A percentile compares a stretch with the other conserved stretches of the same genome.
phyloP scores from a whole-genome alignment of 2,888 invertebrate species.

The Branchellion lobata region DNA sequence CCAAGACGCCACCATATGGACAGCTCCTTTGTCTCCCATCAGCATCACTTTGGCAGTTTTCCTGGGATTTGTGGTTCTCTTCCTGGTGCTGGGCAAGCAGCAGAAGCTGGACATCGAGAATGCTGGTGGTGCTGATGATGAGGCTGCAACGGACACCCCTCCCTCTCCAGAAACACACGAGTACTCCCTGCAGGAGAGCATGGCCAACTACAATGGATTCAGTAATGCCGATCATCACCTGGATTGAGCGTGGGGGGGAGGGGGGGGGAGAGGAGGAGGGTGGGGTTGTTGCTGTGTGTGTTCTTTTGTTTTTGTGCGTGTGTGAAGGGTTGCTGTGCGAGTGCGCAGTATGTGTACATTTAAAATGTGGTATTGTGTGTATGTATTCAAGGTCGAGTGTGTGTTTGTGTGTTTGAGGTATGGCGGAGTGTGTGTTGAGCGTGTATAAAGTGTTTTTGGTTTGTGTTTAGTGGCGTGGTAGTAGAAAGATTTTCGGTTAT shows the following conservation, averaged over 20 bases:
- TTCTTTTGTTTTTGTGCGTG: too few relatives aligned
- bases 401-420: too few relatives aligned
- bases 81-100: constrained; percentile 43
- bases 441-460: too few relatives aligned
- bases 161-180: not conserved
- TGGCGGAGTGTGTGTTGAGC: too few relatives aligned
- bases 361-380: too few relatives aligned
- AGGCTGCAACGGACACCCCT: not conserved
- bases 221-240: not conserved
- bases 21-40: constrained; percentile 45
- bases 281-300: too few relatives aligned
- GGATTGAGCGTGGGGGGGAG: not conserved
- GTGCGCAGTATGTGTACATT: too few relatives aligned
- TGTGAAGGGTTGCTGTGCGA: too few relatives aligned
- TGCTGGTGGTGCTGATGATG: not conserved
- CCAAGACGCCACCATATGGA: constrained; percentile 45
- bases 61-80: constrained; percentile 46
- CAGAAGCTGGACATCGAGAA: constrained; percentile 32
- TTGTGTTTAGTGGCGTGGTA: too few relatives aligned
- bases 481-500: too few relatives aligned
- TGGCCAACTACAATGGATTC: not conserved
- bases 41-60: constrained; percentile 47
- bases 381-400: too few relatives aligned
- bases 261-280: too few relatives aligned
- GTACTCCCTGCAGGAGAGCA: not conserved